Conservation (phyloP, 37 sponge, comb jelly and placozoan species). For the Halisarca cf. caerulea region DNA sequence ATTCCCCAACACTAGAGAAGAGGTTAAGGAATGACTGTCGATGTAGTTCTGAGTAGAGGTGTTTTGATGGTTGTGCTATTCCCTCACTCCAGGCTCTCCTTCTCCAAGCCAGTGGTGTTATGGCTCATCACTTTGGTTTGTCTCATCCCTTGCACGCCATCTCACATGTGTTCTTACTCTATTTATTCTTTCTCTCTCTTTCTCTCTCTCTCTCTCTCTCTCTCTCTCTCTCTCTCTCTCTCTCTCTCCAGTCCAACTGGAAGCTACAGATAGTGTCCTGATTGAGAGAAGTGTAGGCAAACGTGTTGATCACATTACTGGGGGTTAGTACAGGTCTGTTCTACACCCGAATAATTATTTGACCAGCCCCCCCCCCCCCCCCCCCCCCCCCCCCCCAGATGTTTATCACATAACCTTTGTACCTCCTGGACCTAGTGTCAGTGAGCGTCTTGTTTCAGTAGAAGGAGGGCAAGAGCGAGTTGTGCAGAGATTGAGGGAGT, state of each 20-base stretch:
- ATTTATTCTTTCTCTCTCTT: too few relatives aligned
- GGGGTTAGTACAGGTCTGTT: too few relatives aligned
- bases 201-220: too few relatives aligned
- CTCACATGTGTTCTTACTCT: too few relatives aligned
- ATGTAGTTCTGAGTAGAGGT: not conserved
- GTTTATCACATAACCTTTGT: constrained; percentile 89
- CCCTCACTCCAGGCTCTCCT: constrained; percentile 49
- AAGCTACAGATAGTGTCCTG: constrained; percentile 74
- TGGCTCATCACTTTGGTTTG: constrained; percentile 86
- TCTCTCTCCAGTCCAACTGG: constrained; percentile 75
- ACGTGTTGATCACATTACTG: constrained; percentile 89
- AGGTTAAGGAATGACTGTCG: constrained; percentile 47
- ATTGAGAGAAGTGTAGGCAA: constrained; percentile 85
- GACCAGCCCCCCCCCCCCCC: too few relatives aligned
- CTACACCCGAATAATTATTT: too few relatives aligned
- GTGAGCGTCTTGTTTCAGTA: constrained; percentile 59
- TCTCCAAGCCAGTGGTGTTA: constrained; percentile 75
- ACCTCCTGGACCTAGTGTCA: constrained; percentile 66
- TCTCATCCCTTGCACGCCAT: not conserved
- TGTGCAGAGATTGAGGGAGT: constrained; percentile 21
- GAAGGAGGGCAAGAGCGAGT: constrained; percentile 50
- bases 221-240: not conserved
- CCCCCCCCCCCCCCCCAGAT: too few relatives aligned
- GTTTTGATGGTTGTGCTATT: not conserved
- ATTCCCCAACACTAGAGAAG: constrained; percentile 82